Base-by-base conservation (phyloP, 2,888 invertebrate genomes). In the Amaurobius ferox region DNA sequence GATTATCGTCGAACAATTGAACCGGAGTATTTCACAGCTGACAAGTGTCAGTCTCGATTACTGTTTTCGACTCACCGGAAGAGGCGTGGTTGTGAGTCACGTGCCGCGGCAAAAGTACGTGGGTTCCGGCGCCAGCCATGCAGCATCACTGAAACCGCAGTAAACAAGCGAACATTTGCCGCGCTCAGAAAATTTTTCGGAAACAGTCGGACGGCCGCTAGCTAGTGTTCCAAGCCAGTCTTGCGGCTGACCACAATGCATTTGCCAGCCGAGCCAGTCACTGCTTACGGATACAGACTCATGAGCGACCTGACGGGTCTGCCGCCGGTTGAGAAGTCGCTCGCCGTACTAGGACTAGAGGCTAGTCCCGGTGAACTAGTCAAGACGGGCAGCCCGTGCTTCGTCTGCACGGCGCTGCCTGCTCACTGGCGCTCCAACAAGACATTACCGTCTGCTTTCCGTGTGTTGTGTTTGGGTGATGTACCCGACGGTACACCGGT, bases 341-440 rank as follows among this genome's bases (percentile, higher is more conserved):
- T 96, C 87, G 96, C 96, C 72, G 72, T 72, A 0, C 30, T 62
- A 9, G 85, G 74, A 7, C 5, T 44, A 6, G 88, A 89, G 73
- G 73, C 88, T 35, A 96, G 97, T 92, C 96, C 96, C 2, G 97
- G 96, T 39, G 91, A 91, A 55, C 89, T 98, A 89, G 95, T 97
- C 89, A 93, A 95, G 90, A 98, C 98, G 89, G 98, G 97, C 89
- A 97, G 97, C 91, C 98, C 99, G 11, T 97, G 98, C 92, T 96
- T 98, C 92, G 94, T 98, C 91, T 99, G 99, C 92, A 96, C 98
- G 40, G 94, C 95, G 89, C 93, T 99, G 90, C 99, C 99, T 71
- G 93, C 94, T 74, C 99, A 99, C 92, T 99, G 99, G 99, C 94
- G 99, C 88, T 97, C 93, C 74, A 99, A 99, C 93, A 99, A 99